phyloP scores from a whole-genome alignment of 2,797 vertebrate genomes.

The Schizothorax lantsangensis region DNA sequence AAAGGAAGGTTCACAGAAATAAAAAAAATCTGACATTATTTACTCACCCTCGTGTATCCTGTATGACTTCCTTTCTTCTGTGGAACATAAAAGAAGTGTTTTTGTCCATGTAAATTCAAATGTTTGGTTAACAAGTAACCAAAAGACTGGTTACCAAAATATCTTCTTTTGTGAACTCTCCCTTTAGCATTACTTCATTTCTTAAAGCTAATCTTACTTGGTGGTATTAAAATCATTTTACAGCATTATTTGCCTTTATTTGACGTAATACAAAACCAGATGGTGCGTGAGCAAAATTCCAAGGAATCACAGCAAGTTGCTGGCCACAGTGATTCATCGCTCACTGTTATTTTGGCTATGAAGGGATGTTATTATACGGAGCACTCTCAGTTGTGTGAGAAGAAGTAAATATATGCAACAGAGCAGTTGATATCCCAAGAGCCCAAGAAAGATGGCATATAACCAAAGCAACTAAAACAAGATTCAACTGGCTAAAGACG shows the following conservation, averaged over 20 bases:
- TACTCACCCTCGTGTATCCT: not conserved
- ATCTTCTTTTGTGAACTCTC: not conserved
- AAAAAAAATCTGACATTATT: not conserved
- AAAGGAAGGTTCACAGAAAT: not conserved
- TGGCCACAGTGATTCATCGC: not conserved
- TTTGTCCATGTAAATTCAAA: not conserved
- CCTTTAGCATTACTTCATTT: not conserved
- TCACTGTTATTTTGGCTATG: not conserved
- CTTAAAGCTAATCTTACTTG: not conserved
- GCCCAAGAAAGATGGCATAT: not conserved
- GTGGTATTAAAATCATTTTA: not conserved
- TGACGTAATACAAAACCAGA: not conserved
- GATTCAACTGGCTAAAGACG: not conserved
- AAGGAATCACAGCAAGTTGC: not conserved
- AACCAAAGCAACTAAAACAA: slow-evolving; percentile 9
- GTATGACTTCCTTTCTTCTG: not conserved
- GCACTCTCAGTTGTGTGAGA: not conserved
- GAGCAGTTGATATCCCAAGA: not conserved
- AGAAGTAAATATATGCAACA: not conserved
- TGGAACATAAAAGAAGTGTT: not conserved
- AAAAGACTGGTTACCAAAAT: not conserved
- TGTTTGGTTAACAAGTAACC: too few relatives aligned
- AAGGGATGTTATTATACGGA: not conserved
- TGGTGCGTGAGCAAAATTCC: not conserved
- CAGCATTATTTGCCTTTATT: not conserved